phyloP scores from a whole-genome alignment of 1,140 invertebrate genomes.

The Drosophila sp. region DNA sequence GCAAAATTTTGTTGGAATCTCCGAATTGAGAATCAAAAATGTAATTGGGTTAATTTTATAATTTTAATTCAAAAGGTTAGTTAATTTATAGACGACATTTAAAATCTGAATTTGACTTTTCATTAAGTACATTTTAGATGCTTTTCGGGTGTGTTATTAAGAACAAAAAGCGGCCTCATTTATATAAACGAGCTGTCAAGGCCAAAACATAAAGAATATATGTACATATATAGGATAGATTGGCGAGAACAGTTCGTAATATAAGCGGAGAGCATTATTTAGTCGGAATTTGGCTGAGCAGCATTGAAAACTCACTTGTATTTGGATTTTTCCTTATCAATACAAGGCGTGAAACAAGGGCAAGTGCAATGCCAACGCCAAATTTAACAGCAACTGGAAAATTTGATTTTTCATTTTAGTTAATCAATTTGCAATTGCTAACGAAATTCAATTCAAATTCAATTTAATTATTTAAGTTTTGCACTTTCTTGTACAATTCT shows the following conservation, averaged over 20 bases:
- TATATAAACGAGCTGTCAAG: slow-evolving; percentile 8
- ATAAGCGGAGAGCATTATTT: slow-evolving; percentile 47
- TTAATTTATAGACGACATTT: slow-evolving; percentile 14
- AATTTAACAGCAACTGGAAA: slow-evolving; percentile 92
- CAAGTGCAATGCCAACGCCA: slow-evolving; percentile 90
- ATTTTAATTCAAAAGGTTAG: slow-evolving; percentile 6
- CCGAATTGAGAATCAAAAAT: slow-evolving; percentile 1
- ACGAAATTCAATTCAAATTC: slow-evolving; percentile 39
- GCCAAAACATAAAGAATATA: neutral
- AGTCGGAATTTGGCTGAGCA: slow-evolving; percentile 37
- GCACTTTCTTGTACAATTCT: slow-evolving; percentile 84
- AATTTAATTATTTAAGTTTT: slow-evolving; percentile 52
- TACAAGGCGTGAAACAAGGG: slow-evolving; percentile 91
- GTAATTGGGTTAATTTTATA: slow-evolving; percentile 3
- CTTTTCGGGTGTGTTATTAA: slow-evolving; percentile 11
- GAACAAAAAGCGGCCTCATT: slow-evolving; percentile 1
- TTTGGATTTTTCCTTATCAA: slow-evolving; percentile 86
- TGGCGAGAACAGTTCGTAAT: slow-evolving; percentile 11
- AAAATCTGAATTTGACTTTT: slow-evolving; percentile 5
- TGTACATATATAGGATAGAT: too few relatives aligned
- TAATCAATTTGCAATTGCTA: slow-evolving; percentile 30
- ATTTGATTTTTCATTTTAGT: slow-evolving; percentile 74
- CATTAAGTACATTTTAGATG: slow-evolving; percentile 26
- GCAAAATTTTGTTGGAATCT: slow-evolving; percentile 57
- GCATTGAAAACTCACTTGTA: slow-evolving; percentile 84